Evolutionary conservation across 2,888 invertebrate genomes (phyloP).

Genomic region (Parnassius glacialis): DNA sequence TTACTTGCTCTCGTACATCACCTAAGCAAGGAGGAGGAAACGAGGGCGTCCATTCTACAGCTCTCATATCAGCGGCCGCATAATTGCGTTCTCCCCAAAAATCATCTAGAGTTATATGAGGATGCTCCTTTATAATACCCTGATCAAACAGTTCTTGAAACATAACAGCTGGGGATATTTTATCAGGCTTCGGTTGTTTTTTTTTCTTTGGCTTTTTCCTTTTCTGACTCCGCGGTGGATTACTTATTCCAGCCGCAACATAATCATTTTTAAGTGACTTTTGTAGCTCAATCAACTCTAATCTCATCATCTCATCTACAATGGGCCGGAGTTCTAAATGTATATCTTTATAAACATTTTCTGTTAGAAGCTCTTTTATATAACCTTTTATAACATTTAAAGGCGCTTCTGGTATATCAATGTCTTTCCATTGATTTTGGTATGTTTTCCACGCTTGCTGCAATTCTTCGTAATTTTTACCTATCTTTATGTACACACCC

Average conservation of each 20-base stretch:
- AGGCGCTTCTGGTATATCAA: slow-evolving; percentile 66
- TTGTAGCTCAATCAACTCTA: slow-evolving; percentile 77
- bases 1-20: slow-evolving; percentile 82
- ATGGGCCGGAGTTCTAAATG: slow-evolving; percentile 84
- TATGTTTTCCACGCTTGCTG: slow-evolving; percentile 53
- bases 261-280: slow-evolving; percentile 74
- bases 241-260: slow-evolving; percentile 35
- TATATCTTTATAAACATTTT: slow-evolving; percentile 83
- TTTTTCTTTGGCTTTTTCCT: slow-evolving; percentile 61
- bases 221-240: slow-evolving; percentile 51
- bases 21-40: slow-evolving; percentile 80
- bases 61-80: slow-evolving; percentile 77
- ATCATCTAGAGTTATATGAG: slow-evolving; percentile 79
- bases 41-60: slow-evolving; percentile 60
- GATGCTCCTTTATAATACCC: slow-evolving; percentile 85
- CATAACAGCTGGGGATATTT: slow-evolving; percentile 82
- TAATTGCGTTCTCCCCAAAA: slow-evolving; percentile 86
- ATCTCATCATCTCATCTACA: slow-evolving; percentile 85
- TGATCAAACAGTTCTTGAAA: slow-evolving; percentile 86
- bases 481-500: slow-evolving; percentile 57
- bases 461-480: slow-evolving; percentile 44
- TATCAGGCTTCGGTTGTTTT: slow-evolving; percentile 83
- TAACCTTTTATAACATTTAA: slow-evolving; percentile 82
- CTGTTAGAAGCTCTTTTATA: slow-evolving; percentile 84
- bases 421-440: slow-evolving; percentile 58